Evolutionary conservation across 2,888 invertebrate species (phyloP), one percentile per base, ranked within the genome.

Genomic region (Hirudinaria manillensis): DNA sequence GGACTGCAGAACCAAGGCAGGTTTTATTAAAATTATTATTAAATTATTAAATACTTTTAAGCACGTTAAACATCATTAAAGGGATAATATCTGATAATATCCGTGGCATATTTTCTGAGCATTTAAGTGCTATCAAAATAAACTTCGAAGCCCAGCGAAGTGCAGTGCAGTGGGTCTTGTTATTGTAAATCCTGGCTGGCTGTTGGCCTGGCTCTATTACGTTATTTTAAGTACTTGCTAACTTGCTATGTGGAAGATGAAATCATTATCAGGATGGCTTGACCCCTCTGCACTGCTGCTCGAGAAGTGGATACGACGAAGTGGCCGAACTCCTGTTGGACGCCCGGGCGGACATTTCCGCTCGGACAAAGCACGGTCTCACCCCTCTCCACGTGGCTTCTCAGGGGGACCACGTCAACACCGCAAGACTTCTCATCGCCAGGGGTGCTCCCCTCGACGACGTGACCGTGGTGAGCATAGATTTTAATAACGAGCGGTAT

Each of bases 1-100:
- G 78, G 96, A 98, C 85, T 92, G 94, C 27, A 92, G 93, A 84
- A 98, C 97, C 4, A 89, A 96, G 80, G 86, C 86, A 81, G 79
- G 81, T 79, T 70, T 53, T n/a, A n/a, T n/a, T n/a, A n/a, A n/a
- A n/a, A n/a, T 29, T 13, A 16, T 72, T 16, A 16, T 53, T 53
- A 53, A 16, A 16, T 53, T 53, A 16, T 53, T 19, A 53, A 16
- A 16, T 53, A 16, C 16, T 53, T 53, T 53, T 53, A 16, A 16
- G 16, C 55, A 53, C 19, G 16, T 19, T 53, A 16, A 16, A 16
- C 16, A 53, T 53, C 19, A 16, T 29, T 29, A 13, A 13, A 61
- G 7, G 10, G 19, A 61, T 34, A 27, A 70, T 36, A 2, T 4
- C 34, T 4, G 21, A 19, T 21, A 27, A 67, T 67, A 21, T 34